Evolutionary conservation across 2,113 vertebrate species (phyloP).

Genomic region (Petromus typicus): DNA sequence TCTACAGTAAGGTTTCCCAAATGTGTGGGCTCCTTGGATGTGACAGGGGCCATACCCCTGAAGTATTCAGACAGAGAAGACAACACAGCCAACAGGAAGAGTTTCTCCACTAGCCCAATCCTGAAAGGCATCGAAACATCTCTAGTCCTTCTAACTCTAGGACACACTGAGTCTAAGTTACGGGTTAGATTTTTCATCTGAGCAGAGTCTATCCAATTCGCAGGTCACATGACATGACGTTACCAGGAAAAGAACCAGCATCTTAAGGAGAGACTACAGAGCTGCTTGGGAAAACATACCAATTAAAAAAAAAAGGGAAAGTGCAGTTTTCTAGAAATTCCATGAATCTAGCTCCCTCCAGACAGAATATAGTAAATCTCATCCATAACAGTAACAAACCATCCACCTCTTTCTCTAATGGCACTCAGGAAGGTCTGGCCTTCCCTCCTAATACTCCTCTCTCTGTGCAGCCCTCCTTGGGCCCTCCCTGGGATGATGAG

Average conservation of each 20-base stretch:
- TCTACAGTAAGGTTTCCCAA: neutral
- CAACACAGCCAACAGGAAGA: neutral
- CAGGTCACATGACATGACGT: neutral
- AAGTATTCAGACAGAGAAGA: neutral
- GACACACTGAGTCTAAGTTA: neutral
- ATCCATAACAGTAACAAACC: neutral
- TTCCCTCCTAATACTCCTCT: neutral
- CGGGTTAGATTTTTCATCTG: neutral
- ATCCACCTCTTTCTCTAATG: neutral
- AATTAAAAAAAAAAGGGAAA: neutral
- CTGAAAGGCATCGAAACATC: neutral
- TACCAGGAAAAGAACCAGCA: neutral
- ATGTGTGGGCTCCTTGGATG: neutral
- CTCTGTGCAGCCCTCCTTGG: neutral
- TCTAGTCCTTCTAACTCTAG: neutral
- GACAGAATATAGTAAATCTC: neutral
- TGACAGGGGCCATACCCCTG: neutral
- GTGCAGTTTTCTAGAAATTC: neutral
- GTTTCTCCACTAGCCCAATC: neutral
- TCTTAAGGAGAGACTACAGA: neutral
- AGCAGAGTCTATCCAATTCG: neutral
- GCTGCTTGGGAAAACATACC: neutral
- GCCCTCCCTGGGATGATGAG: neutral
- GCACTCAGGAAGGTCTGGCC: neutral
- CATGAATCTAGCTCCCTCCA: neutral